A percentile compares a stretch with the other conserved stretches of the same genome.
These are phyloP conservation scores for Resseliella maxima DNA, from an alignment of 2,888 invertebrate genomes.

Conservation along the genomic window DNA sequence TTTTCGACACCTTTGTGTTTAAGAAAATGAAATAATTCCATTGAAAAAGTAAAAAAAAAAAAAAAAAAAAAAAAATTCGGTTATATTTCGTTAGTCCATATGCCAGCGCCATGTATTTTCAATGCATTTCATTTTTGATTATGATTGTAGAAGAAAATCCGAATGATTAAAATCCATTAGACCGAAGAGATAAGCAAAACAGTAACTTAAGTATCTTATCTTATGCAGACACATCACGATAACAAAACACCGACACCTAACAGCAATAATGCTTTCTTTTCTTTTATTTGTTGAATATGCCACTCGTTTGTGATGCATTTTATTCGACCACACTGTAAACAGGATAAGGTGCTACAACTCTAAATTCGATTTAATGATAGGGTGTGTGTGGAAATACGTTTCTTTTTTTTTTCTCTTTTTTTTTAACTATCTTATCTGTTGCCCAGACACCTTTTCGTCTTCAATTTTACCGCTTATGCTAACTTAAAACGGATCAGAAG, in stretches of 20 bases:
- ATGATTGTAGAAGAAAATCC: neutral
- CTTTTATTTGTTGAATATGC: neutral
- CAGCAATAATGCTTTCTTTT: neutral
- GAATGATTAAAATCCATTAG: slow-evolving; percentile 30
- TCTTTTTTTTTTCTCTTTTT: too few species aligned
- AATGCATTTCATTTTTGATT: neutral
- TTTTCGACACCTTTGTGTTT: slow-evolving; percentile 51
- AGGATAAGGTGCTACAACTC: slow-evolving; percentile 13
- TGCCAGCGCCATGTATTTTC: neutral
- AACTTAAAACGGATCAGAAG: neutral
- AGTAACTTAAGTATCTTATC: neutral
- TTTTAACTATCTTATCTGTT: slow-evolving; percentile 5
- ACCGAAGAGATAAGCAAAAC: neutral
- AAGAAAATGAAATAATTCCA: too few species aligned
- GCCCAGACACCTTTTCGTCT: slow-evolving; percentile 10
- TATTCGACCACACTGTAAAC: neutral
- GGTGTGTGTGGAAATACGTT: slow-evolving; percentile 18
- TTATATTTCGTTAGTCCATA: neutral
- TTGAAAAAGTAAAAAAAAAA: neutral
- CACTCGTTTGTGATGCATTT: neutral
- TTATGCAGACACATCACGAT: neutral
- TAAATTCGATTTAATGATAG: slow-evolving; percentile 37
- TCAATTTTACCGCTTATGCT: neutral
- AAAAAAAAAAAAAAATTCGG: neutral
- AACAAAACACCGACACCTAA: neutral